Conservation (phyloP, 2,113 vertebrate species). For the Thermophis baileyi region DNA sequence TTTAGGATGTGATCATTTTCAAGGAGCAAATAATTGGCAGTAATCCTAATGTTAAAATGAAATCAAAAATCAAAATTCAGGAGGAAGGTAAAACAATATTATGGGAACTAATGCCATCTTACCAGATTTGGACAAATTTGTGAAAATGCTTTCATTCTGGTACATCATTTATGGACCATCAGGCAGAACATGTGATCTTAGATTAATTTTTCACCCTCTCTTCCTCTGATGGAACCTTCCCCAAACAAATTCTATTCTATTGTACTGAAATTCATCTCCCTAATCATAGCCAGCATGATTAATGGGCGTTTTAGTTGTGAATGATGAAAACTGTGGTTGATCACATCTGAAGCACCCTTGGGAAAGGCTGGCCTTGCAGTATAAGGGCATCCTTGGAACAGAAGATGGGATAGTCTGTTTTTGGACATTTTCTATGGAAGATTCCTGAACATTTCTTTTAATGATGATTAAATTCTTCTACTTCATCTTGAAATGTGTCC, state of each 20-base stretch:
- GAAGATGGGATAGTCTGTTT: neutral
- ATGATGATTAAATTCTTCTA: neutral
- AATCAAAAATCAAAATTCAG: neutral
- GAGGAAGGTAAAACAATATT: neutral
- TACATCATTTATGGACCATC: neutral
- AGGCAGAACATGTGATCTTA: neutral
- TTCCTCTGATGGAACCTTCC: neutral
- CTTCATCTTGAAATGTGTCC: neutral
- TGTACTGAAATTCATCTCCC: neutral
- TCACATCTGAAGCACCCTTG: neutral
- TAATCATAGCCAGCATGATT: neutral
- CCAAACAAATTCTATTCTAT: neutral
- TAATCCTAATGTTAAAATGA: neutral
- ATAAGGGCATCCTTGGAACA: neutral
- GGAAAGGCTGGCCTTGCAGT: neutral
- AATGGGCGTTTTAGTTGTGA: neutral
- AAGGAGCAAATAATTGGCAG: neutral
- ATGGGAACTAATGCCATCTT: neutral
- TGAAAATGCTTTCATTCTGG: neutral
- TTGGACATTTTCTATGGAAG: neutral
- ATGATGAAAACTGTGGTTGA: neutral
- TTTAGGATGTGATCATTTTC: neutral
- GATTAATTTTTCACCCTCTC: neutral
- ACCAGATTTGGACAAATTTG: neutral
- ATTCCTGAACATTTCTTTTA: neutral